Evolutionary conservation across 1,140 invertebrate species (phyloP), one percentile per base, ranked within the genome.

Genomic region (Andricus grossulariae): DNA sequence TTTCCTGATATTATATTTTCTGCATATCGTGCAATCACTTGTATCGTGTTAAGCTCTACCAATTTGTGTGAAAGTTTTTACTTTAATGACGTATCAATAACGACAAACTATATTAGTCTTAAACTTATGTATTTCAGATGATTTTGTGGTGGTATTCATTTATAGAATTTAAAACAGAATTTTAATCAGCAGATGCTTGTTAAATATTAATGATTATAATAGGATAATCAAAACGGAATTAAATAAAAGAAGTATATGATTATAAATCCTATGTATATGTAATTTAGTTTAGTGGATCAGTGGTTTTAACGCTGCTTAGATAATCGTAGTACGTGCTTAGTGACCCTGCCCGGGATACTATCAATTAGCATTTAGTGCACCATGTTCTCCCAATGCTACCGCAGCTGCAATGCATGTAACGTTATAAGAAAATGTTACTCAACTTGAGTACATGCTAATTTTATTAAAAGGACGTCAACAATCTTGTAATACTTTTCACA

Each of bases 311-410:
- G 57, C 25, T 66, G 57, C 57, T 66, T 66, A 66, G 57, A 66
- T 66, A 66, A 66, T 66, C 32, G 57, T 66, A 66, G 25, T 32
- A 66, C 25, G 32, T 66, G 57, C 57, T 66, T 66, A 66, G 57
- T 66, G 57, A 66, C 57, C 57, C 57, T 66, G 57, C 57, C 13
- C 57, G 57, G 25, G 57, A 66, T 66, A 13, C 57, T 66, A 66
- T 66, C 57, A 66, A 66, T 66, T 66, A 66, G 57, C 57, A 66
- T 66, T 32, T 66, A 66, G 21, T 66, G 57, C 57, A 66, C 39
- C 39, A 45, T 45, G 39, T 45, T 45, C 39, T 45, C 10, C 7
- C 39, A 8, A 11, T 45, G 57, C 32, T 39, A 66, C 57, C 57
- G 21, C 57, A 66, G 57, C 57, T 66, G 57, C 57, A 66, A 32